Percentiles rank a stretch among this genome's conserved stretches.
phyloP scores from a whole-genome alignment of 1,140 invertebrate genomes.

The Chymomyza costata region DNA sequence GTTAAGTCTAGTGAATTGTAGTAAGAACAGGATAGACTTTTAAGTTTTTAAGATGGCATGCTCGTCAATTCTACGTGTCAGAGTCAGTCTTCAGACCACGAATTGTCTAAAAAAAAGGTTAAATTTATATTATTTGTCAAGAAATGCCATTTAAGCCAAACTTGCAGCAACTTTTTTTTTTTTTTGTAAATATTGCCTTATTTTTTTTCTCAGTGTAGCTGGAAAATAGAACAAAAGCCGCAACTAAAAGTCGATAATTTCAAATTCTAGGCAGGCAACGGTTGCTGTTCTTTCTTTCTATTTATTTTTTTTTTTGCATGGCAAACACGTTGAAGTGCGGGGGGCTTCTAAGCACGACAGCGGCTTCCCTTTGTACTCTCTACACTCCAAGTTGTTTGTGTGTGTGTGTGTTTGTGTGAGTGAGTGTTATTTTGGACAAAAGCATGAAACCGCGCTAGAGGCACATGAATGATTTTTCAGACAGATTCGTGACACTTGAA shows the following conservation, averaged over 20 bases:
- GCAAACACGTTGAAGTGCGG: slow-evolving; percentile 38
- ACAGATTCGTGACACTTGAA: slow-evolving; percentile 73
- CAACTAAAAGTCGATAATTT: slow-evolving; percentile 51
- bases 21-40: too few relatives aligned
- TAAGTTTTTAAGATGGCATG: too few relatives aligned
- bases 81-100: too few relatives aligned
- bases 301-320: slow-evolving; percentile 1
- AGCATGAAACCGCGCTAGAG: slow-evolving; percentile 35
- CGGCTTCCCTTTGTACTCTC: slow-evolving; percentile 61
- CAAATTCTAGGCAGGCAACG: slow-evolving; percentile 53
- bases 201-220: too few relatives aligned
- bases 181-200: too few relatives aligned
- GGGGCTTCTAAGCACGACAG: slow-evolving; percentile 4
- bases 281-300: slow-evolving; percentile 18
- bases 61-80: too few relatives aligned
- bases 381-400: background rate
- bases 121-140: too few relatives aligned
- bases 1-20: too few relatives aligned
- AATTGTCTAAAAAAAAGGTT: too few relatives aligned
- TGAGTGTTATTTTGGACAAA: background rate
- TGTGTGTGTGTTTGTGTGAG: background rate
- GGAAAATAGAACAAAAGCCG: slow-evolving; percentile 63
- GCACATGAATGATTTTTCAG: slow-evolving; percentile 64
- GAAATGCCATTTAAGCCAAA: too few relatives aligned
- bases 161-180: too few relatives aligned